Percentiles rank a stretch among this genome's conserved stretches.
phyloP scores from a whole-genome alignment of 2,797 vertebrate genomes.

The Spinus pinus region DNA sequence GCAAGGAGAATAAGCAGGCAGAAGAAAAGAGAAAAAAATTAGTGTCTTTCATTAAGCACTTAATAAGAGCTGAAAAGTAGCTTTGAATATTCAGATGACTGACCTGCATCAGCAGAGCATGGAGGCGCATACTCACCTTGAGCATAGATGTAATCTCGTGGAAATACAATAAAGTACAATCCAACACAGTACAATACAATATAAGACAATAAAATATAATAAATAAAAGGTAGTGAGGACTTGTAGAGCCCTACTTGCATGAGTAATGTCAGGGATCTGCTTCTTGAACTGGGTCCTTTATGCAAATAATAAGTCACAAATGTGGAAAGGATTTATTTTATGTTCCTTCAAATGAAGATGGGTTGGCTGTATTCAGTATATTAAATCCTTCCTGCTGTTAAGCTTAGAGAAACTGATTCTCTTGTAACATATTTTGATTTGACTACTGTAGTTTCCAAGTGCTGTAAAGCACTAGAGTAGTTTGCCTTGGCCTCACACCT shows the following conservation, averaged over 20 bases:
- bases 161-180: not conserved
- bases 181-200: not conserved
- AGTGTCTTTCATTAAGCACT: not conserved
- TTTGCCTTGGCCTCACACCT: slow-evolving; percentile 77
- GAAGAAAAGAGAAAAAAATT: not conserved
- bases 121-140: not conserved
- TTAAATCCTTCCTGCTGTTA: slow-evolving; percentile 71
- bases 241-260: not conserved
- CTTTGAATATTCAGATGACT: not conserved
- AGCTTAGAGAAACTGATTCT: slow-evolving; percentile 67
- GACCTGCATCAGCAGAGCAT: not conserved
- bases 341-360: slow-evolving; percentile 62
- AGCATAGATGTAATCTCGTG: not conserved
- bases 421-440: slow-evolving; percentile 65
- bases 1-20: not conserved
- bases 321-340: slow-evolving; percentile 57
- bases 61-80: not conserved
- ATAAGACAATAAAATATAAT: not conserved
- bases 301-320: slow-evolving; percentile 53
- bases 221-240: not conserved
- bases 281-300: slow-evolving; percentile 3
- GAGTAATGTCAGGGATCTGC: not conserved
- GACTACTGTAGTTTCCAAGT: slow-evolving; percentile 71
- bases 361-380: slow-evolving; percentile 58
- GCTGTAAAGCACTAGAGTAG: slow-evolving; percentile 70